phyloP scores from a whole-genome alignment of 2,113 vertebrate genomes.

The Notiomystis cincta region DNA sequence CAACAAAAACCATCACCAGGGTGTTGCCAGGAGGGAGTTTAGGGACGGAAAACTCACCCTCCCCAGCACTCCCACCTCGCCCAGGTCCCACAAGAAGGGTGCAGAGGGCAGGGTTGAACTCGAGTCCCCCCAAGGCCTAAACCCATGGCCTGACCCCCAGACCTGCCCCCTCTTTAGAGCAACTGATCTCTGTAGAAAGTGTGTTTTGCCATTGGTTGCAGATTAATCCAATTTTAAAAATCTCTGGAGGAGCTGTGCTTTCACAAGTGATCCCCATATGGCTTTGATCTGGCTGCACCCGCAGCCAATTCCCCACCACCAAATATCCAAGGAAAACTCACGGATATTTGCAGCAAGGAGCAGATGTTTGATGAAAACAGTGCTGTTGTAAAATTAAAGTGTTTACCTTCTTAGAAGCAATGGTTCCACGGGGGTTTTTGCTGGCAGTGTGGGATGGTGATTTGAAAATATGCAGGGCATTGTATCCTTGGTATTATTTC shows the following conservation, averaged over 20 bases:
- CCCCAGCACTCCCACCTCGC: neutral
- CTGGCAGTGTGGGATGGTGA: neutral
- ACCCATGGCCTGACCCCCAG: neutral
- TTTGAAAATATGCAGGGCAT: neutral
- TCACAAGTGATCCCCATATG: constrained; percentile 12
- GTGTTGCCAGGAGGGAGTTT: neutral
- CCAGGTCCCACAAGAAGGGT: neutral
- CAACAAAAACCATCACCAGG: accelerated
- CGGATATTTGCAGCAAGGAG: neutral
- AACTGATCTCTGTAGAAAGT: neutral
- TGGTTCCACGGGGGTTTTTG: neutral
- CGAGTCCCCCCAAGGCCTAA: neutral
- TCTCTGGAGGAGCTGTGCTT: neutral
- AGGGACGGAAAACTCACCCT: neutral
- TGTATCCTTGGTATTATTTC: neutral
- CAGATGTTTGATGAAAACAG: neutral
- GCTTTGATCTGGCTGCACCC: neutral
- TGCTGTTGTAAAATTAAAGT: neutral
- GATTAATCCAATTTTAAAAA: constrained; percentile 3
- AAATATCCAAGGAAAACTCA: neutral
- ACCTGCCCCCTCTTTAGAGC: neutral
- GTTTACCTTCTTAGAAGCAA: neutral
- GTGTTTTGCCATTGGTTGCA: neutral
- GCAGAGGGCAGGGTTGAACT: neutral
- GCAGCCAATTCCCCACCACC: neutral